phyloP scores from a whole-genome alignment of 2,113 vertebrate genomes.

The Phyllopteryx taeniolatus region DNA sequence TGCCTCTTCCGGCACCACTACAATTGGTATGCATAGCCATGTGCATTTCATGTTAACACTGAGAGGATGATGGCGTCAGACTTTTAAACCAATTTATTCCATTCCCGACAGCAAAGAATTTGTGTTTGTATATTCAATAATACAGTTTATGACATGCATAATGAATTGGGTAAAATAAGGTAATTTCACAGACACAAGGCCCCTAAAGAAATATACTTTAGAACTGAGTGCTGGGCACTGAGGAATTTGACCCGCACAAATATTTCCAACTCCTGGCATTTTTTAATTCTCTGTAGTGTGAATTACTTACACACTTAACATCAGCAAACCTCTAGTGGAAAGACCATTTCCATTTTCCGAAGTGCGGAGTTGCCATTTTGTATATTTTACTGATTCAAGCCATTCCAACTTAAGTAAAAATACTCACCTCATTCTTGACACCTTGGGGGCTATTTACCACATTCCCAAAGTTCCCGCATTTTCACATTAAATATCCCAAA shows the following conservation, averaged over 20 bases:
- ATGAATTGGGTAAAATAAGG: neutral
- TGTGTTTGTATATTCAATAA: slow-evolving; percentile 2
- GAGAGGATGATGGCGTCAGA: neutral
- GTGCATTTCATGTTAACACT: neutral
- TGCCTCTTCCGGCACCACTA: neutral
- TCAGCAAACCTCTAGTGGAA: neutral
- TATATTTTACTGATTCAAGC: neutral
- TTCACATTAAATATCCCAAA: too few relatives aligned
- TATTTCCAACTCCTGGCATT: neutral
- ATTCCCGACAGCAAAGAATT: neutral
- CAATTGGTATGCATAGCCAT: slow-evolving; percentile 4
- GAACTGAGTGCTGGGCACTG: neutral
- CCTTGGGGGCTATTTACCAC: too few relatives aligned
- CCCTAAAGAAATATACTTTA: slow-evolving; percentile 5
- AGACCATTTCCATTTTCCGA: neutral
- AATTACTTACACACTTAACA: too few relatives aligned
- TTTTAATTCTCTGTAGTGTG: too few relatives aligned
- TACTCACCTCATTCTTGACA: neutral
- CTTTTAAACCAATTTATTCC: neutral
- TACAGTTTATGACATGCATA: neutral
- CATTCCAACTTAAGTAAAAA: neutral
- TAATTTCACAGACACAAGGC: neutral
- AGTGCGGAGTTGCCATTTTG: neutral
- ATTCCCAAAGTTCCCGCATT: too few relatives aligned
- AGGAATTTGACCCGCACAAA: neutral